Conservation (phyloP, 1,140 invertebrate genomes). For the Sycophila sp. region DNA sequence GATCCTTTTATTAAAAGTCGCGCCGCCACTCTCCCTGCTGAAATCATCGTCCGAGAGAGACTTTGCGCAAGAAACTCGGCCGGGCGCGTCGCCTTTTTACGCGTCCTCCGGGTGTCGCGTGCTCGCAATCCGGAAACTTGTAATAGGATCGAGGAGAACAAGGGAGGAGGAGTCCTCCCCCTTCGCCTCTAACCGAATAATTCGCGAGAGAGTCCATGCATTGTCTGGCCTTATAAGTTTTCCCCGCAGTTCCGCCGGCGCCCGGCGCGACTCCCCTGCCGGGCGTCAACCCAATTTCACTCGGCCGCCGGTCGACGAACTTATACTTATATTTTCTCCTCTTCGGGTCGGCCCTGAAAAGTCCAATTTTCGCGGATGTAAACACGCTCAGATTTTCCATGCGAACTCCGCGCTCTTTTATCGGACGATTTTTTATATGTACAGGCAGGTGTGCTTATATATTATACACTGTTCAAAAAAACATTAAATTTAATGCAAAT, state of each 20-base stretch:
- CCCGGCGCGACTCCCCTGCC: background rate
- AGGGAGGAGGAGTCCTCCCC: background rate
- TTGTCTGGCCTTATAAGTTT: constrained; percentile 40
- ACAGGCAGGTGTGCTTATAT: no score
- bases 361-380: no score
- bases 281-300: background rate
- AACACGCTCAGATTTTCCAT: no score
- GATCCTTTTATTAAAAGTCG: constrained; percentile 15
- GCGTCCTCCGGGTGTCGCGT: constrained; percentile 14
- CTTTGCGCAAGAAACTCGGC: constrained; percentile 4
- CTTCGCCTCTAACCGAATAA: constrained; percentile 42
- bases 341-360: no score
- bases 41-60: constrained; percentile 13
- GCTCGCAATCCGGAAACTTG: constrained; percentile 1
- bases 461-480: no score
- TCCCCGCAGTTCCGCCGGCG: background rate
- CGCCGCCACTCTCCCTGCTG: background rate
- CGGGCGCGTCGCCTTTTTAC: constrained; percentile 15
- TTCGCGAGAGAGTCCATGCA: constrained; percentile 29
- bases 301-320: no score
- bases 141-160: constrained; percentile 17
- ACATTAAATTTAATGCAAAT: no score
- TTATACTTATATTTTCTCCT: no score
- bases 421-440: no score
- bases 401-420: no score